Conservation (phyloP, 1,140 invertebrate genomes). For the Dysdera silvatica region DNA sequence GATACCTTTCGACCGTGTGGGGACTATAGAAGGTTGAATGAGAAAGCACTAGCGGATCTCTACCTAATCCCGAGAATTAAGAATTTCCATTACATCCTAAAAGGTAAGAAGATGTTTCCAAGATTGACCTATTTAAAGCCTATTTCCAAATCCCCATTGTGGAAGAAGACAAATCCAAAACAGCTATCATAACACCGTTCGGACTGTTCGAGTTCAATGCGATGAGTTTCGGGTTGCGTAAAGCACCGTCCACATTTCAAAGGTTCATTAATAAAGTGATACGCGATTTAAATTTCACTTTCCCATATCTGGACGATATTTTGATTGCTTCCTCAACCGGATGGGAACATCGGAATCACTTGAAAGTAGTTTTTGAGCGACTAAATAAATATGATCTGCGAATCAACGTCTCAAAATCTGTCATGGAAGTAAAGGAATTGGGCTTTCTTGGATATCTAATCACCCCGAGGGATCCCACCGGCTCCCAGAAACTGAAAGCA, state of each 20-base stretch:
- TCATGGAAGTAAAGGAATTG: conserved; percentile 3
- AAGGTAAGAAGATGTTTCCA: too few relatives aligned
- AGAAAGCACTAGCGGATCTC: too few relatives aligned
- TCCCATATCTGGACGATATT: conserved; percentile 51
- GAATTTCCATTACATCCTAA: too few relatives aligned
- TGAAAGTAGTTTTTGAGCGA: conserved; percentile 27
- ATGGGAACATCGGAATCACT: conserved; percentile 39
- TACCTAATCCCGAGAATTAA: conserved; percentile 27
- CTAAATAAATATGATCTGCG: background rate
- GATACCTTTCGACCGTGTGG: conserved; percentile 29
- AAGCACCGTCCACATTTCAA: conserved; percentile 34
- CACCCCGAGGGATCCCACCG: conserved; percentile 2
- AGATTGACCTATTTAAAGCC: too few relatives aligned
- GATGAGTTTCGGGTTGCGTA: conserved; percentile 37
- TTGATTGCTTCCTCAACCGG: conserved; percentile 42
- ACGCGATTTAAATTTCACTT: conserved; percentile 36
- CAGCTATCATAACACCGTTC: conserved; percentile 31
- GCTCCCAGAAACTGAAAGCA: too few relatives aligned
- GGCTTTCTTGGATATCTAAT: conserved; percentile 11
- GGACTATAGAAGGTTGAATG: conserved; percentile 35
- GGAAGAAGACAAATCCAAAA: too few relatives aligned
- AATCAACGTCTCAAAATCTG: conserved; percentile 17
- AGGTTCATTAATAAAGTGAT: conserved; percentile 28
- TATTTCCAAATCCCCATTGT: too few relatives aligned
- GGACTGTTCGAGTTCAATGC: conserved; percentile 37